Base-by-base conservation (phyloP, 2,888 invertebrate species). In the Quadriops clusia region DNA sequence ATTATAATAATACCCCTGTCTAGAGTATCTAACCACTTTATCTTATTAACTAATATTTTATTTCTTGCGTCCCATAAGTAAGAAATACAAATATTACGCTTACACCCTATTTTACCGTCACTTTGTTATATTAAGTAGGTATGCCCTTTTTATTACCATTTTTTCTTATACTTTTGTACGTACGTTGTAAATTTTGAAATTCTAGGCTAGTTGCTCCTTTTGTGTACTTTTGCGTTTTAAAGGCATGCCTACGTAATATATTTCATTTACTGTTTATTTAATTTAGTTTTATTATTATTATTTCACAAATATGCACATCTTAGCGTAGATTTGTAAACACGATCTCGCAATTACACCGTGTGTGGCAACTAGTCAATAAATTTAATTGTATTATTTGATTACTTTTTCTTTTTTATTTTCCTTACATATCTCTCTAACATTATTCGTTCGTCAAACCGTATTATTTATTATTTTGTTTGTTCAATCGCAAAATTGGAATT, bases 361-460 rank as follows among this genome's bases (percentile, higher is more conserved):
- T 62, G 59, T 58, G 56, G 59, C 59, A 61, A 61, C 62, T 62
- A 62, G 62, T 62, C 62, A 62, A 47, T 55, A 49, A 50, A 47
- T 41, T 43, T 52, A 53, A n/a, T n/a, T n/a, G n/a, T 49, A 50
- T 51, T 46, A 43, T 49, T 49, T 50, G 38, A 12, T 33, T 39
- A 34, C 29, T 34, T 40, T 47, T 53, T 50, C 46, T 41, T 37
- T 45, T 49, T 46, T 39, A 38, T 49, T 50, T 47, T 37, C 37
- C 48, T 47, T 37, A 39, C 42, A 15, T 26, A 6, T 30, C 11
- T 12, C n/a, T n/a, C n/a, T n/a, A n/a, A n/a, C n/a, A n/a, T n/a
- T n/a, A n/a, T n/a, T n/a, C n/a, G n/a, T n/a, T n/a, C n/a, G n/a
- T n/a, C n/a, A n/a, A n/a, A n/a, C n/a, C n/a, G n/a, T n/a, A n/a